phyloP scores from a whole-genome alignment of 30 jellyfish, hydroid and myxozoan genomes.

The Aurelia sp. region DNA sequence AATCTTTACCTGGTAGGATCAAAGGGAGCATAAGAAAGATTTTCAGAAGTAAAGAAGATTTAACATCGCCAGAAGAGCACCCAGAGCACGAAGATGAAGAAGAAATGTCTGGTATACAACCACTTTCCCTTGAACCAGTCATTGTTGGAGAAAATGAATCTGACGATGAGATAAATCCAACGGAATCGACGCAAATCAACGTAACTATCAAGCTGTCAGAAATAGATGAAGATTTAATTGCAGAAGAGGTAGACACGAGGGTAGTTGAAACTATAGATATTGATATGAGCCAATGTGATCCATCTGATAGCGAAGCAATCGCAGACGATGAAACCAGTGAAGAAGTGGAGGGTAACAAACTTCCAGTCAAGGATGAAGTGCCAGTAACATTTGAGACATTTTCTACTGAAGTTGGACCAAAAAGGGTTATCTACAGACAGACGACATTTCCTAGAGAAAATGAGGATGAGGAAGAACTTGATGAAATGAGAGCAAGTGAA shows the following conservation, averaged over 20 bases:
- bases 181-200: too few species aligned
- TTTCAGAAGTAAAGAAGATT: background rate
- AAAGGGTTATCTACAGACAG: slow-evolving; percentile 4
- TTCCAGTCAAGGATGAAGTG: background rate
- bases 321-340: background rate
- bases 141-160: too few species aligned
- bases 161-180: too few species aligned
- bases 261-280: background rate
- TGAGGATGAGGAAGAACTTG: background rate
- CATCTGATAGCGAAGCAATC: too few species aligned
- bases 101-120: background rate
- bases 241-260: slow-evolving; percentile 11
- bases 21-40: background rate
- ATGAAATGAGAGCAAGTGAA: background rate
- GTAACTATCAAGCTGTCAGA: too few species aligned
- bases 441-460: background rate
- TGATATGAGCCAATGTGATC: background rate
- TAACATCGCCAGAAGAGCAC: background rate
- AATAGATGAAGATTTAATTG: slow-evolving; percentile 3
- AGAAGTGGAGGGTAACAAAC: background rate
- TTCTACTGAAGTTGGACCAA: background rate
- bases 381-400: background rate
- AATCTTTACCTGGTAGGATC: background rate
- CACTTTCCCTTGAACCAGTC: too few species aligned
- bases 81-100: background rate